phyloP scores from a whole-genome alignment of 2,888 invertebrate genomes.

The Mamestra brassicae region DNA sequence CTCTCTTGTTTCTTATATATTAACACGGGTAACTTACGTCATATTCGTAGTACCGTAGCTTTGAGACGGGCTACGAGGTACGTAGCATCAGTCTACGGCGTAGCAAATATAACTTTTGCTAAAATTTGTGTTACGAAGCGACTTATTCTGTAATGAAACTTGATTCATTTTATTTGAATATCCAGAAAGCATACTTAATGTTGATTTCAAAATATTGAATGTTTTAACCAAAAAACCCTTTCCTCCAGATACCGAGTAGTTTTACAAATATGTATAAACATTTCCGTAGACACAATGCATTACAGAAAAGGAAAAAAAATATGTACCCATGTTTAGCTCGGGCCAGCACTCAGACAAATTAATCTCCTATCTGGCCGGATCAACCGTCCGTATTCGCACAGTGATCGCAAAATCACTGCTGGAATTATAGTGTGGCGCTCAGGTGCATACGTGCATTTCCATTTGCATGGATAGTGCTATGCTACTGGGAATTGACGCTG shows the following conservation, averaged over 20 bases:
- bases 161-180: background rate
- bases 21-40: background rate
- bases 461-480: constrained; percentile 77
- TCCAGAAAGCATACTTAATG: background rate
- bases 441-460: constrained; percentile 72
- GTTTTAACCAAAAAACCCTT: background rate
- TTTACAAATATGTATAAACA: constrained; percentile 16
- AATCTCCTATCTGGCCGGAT: constrained; percentile 77
- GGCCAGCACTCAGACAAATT: constrained; percentile 79
- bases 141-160: background rate
- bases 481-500: constrained; percentile 72
- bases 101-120: constrained; percentile 23
- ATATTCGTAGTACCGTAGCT: background rate
- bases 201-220: background rate
- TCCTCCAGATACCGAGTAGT: background rate
- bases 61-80: background rate
- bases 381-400: constrained; percentile 72
- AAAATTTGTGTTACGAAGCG: constrained; percentile 11
- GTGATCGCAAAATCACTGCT: constrained; percentile 74
- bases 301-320: constrained; percentile 22
- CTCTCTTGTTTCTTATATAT: background rate
- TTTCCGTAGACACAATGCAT: constrained; percentile 36
- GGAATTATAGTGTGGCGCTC: constrained; percentile 68
- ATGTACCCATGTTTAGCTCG: constrained; percentile 60
- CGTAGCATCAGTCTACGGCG: constrained; percentile 36